These are phyloP conservation scores for Pandemis cinnamomeana DNA, from an alignment of 2,888 invertebrate species.

Conservation along the genomic window DNA sequence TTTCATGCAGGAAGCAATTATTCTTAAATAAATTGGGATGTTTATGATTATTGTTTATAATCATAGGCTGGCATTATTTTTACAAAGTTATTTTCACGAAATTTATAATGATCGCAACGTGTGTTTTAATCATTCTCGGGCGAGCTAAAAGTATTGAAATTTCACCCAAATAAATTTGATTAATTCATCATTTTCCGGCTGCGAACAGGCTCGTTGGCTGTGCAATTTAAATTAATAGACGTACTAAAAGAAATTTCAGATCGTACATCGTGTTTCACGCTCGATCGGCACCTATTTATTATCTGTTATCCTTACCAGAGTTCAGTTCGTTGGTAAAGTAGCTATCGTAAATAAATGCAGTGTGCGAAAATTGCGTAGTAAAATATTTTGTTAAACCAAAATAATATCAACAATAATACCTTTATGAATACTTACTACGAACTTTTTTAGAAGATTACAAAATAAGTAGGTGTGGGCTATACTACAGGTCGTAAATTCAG, in stretches of 20 bases:
- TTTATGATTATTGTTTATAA: too few relatives aligned
- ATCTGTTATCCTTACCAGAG: conserved; percentile 1
- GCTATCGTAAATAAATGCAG: not conserved
- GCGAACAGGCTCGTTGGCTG: conserved; percentile 4
- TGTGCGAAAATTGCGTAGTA: too few relatives aligned
- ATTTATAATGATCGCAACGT: not conserved
- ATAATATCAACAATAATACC: too few relatives aligned
- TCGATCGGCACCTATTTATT: conserved; percentile 9
- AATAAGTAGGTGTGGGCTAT: too few relatives aligned
- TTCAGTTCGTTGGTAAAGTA: not conserved
- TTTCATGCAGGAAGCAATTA: too few relatives aligned
- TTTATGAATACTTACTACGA: too few relatives aligned
- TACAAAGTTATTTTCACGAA: not conserved
- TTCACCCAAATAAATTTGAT: not conserved
- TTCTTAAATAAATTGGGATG: too few relatives aligned
- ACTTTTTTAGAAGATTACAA: too few relatives aligned
- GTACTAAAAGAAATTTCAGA: conserved; percentile 10
- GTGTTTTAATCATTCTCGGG: not conserved
- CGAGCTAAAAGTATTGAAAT: not conserved
- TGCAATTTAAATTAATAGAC: conserved; percentile 17
- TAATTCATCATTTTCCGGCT: conserved; percentile 2
- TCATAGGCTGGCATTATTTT: too few relatives aligned
- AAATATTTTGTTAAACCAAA: too few relatives aligned
- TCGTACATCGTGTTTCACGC: conserved; percentile 16
- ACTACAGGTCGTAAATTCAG: too few relatives aligned